Evolutionary conservation across 1,140 invertebrate genomes (phyloP).

Genomic region (Drosophila aff.): DNA sequence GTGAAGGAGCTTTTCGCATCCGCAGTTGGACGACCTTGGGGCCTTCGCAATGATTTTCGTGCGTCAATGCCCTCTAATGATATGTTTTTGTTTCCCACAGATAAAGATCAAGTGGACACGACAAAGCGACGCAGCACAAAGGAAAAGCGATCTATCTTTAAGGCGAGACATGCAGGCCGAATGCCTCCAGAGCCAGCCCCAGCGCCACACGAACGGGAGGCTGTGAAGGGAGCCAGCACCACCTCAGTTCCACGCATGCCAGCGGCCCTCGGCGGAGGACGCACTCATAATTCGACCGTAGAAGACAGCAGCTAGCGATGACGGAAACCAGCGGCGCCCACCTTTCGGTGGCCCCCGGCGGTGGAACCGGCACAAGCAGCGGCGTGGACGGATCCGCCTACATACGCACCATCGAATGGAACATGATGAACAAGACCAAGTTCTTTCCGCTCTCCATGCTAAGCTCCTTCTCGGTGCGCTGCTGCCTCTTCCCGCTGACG

Average conservation of each 20-base stretch:
- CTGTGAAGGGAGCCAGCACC: slow-evolving; percentile 49
- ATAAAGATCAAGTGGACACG: slow-evolving; percentile 17
- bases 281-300: slow-evolving; percentile 42
- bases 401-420: slow-evolving; percentile 97
- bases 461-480: slow-evolving; percentile 93
- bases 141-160: slow-evolving; percentile 9
- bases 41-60: slow-evolving; percentile 51
- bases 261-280: slow-evolving; percentile 35
- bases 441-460: slow-evolving; percentile 96
- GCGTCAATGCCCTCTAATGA: slow-evolving; percentile 39
- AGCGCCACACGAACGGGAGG: slow-evolving; percentile 32
- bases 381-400: slow-evolving; percentile 85
- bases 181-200: slow-evolving; percentile 35
- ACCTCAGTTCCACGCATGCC: slow-evolving; percentile 55
- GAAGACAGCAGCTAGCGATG: slow-evolving; percentile 53
- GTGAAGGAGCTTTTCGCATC: slow-evolving; percentile 14
- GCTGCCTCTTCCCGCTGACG: slow-evolving; percentile 96
- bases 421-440: slow-evolving; percentile 99
- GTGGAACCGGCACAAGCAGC: slow-evolving; percentile 27
- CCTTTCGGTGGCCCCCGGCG: slow-evolving; percentile 45
- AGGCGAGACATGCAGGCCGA: slow-evolving; percentile 55
- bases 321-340: slow-evolving; percentile 55
- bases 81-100: slow-evolving; percentile 31
- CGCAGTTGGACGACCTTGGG: slow-evolving; percentile 56
- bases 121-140: slow-evolving; percentile 24